Evolutionary conservation across 2,888 invertebrate species (phyloP).

Genomic region (Caenorhabditis sp.): DNA sequence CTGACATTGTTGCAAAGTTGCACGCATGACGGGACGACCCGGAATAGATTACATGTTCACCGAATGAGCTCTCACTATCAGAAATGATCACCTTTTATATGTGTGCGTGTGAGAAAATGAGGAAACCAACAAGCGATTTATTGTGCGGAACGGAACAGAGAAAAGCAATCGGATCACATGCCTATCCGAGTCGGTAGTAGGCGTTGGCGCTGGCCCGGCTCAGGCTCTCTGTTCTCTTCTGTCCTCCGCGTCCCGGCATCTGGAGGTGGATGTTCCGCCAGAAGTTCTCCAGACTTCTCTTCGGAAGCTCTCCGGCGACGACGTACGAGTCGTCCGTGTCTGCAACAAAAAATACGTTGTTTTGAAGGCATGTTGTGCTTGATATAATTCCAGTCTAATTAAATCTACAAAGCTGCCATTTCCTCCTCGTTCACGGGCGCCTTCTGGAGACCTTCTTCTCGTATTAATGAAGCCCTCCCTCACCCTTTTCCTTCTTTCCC

Average conservation of each 20-base stretch:
- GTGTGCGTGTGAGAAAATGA: neutral
- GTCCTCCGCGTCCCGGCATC: slow-evolving; percentile 48
- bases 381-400: slow-evolving; percentile 32
- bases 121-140: slow-evolving; percentile 41
- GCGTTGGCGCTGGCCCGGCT: slow-evolving; percentile 68
- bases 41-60: too few species aligned
- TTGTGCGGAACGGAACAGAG: slow-evolving; percentile 14
- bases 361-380: neutral
- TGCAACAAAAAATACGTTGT: slow-evolving; percentile 5
- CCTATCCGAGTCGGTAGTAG: slow-evolving; percentile 70
- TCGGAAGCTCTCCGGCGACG: slow-evolving; percentile 50
- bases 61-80: too few species aligned
- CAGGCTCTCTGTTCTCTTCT: slow-evolving; percentile 66
- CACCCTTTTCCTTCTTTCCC: slow-evolving; percentile 12
- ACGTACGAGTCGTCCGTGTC: slow-evolving; percentile 41
- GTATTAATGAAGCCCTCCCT: slow-evolving; percentile 28
- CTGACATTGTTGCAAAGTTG: neutral
- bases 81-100: neutral
- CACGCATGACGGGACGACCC: neutral
- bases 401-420: slow-evolving; percentile 23
- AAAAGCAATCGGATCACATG: neutral
- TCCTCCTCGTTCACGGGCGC: neutral
- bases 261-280: slow-evolving; percentile 69
- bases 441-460: slow-evolving; percentile 8
- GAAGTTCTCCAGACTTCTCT: slow-evolving; percentile 68